These are phyloP conservation scores for Mercenaria mercenaria DNA, from an alignment of 1,140 invertebrate genomes.

Conservation along the genomic window DNA sequence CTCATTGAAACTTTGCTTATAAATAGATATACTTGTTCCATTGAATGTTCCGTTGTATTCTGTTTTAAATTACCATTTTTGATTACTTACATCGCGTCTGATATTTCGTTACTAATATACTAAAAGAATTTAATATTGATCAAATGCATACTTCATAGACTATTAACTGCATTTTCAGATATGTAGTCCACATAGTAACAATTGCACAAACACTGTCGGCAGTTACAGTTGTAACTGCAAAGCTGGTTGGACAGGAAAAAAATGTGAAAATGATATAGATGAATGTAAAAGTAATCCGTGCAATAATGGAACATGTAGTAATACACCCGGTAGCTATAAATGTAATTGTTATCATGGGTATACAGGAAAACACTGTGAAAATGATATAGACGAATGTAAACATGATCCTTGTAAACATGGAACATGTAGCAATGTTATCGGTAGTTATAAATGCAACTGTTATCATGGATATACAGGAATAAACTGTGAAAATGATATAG, in stretches of 20 bases:
- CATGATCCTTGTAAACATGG: background rate
- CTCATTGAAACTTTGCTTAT: too few species aligned
- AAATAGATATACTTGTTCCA: too few species aligned
- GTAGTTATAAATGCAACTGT: constrained; percentile 64
- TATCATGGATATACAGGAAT: constrained; percentile 26
- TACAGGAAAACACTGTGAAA: constrained; percentile 13
- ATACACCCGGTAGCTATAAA: constrained; percentile 49
- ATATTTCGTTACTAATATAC: too few species aligned
- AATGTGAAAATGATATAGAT: constrained; percentile 14
- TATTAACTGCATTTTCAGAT: too few species aligned
- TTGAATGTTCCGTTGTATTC: too few species aligned
- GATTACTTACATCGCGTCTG: too few species aligned
- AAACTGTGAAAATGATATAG: constrained; percentile 48
- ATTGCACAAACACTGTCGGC: too few species aligned
- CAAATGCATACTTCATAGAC: too few species aligned
- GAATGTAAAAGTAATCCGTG: constrained; percentile 53
- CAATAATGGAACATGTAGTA: constrained; percentile 54
- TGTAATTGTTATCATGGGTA: constrained; percentile 49
- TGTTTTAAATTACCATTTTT: too few species aligned
- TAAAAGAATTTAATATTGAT: too few species aligned
- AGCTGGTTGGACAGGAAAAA: background rate
- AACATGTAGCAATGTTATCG: constrained; percentile 53
- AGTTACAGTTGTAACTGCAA: too few species aligned
- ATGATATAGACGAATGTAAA: constrained; percentile 65
- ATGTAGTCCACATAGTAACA: too few species aligned